Percentiles rank a stretch among this genome's conserved stretches.
Evolutionary conservation across 2,888 invertebrate genomes (phyloP).

Genomic region (Oligia fasciuncula): DNA sequence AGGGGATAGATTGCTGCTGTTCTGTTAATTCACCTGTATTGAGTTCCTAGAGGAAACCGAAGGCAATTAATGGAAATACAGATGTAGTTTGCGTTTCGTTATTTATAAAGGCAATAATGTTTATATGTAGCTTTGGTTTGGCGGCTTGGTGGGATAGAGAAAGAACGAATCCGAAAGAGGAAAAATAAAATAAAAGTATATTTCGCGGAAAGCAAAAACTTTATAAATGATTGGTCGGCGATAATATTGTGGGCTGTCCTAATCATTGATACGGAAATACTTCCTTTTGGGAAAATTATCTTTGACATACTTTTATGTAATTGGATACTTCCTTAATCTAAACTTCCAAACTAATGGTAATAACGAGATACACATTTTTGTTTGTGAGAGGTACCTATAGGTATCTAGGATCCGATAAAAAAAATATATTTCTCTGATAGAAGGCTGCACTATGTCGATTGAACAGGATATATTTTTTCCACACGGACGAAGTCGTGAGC

Average conservation of each 20-base stretch:
- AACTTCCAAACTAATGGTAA: not conserved
- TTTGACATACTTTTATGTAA: not conserved
- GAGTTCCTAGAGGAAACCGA: conserved; percentile 19
- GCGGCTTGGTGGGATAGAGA: not conserved
- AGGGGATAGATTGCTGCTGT: conserved; percentile 44
- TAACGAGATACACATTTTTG: not conserved
- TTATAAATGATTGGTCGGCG: not conserved
- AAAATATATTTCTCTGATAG: not conserved
- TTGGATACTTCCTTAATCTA: not conserved
- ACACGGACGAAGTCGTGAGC: not conserved
- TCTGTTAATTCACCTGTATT: conserved; percentile 53
- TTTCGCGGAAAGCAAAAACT: conserved; percentile 1
- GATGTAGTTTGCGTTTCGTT: conserved; percentile 1
- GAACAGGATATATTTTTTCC: not conserved
- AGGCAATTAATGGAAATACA: conserved; percentile 14
- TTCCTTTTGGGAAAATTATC: not conserved
- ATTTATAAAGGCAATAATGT: conserved; percentile 16
- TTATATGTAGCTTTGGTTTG: not conserved
- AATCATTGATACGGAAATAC: conserved; percentile 2
- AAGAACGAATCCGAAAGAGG: not conserved
- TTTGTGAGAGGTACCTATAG: not conserved
- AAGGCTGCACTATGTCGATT: not conserved
- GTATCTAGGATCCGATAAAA: too few relatives aligned
- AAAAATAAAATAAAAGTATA: not conserved
- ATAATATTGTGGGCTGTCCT: not conserved